Evolutionary conservation across 2,797 vertebrate species (phyloP), one percentile per base, ranked within the genome.

Genomic region (Arctocebus calabarensis): DNA sequence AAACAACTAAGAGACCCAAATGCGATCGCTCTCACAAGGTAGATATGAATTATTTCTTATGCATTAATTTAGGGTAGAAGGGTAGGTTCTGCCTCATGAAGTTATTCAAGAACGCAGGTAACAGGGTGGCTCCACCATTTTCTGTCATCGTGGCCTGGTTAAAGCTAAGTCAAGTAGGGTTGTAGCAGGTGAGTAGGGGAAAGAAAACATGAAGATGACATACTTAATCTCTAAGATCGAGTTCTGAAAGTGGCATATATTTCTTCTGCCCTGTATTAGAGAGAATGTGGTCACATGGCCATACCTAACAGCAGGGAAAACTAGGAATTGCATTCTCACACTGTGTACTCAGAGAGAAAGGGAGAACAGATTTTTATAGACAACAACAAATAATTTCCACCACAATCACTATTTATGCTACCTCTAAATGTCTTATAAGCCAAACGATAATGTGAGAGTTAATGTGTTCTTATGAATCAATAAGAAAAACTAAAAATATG

Each of bases 401-500:
- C 64, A 55, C 23, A 43, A 27, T 45, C 13, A 59, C 57, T 78
- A 5, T 55, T 45, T 52, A 2, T 74, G 40, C 40, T 71, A 17
- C 66, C 62, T 90, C 59, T 92, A 83, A 93, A 95, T 88, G 55
- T 83, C 81, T 75, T n/a, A 12, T 29, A 87, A 95, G 48, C 45
- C 45, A 81, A 48, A 77, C 71, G 34, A 78, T 68, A 85, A 17
- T 12, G 7, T 90, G 59, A 59, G 74, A 75, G 55, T 94, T 85
- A 88, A 74, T 84, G 27, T 43, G 8, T 64, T 89, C 40, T 70
- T 90, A 32, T 73, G 83, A 90, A 34, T 90, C 71, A 85, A 2
- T 68, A 93, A 84, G 77, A 87, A 94, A 95, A 91, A 89, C 59
- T 55, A 85, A 88, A 95, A 59, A 20, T 37, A 37, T 37, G 8